phyloP scores from a whole-genome alignment of 2,797 vertebrate genomes.

The Nasua narica region DNA sequence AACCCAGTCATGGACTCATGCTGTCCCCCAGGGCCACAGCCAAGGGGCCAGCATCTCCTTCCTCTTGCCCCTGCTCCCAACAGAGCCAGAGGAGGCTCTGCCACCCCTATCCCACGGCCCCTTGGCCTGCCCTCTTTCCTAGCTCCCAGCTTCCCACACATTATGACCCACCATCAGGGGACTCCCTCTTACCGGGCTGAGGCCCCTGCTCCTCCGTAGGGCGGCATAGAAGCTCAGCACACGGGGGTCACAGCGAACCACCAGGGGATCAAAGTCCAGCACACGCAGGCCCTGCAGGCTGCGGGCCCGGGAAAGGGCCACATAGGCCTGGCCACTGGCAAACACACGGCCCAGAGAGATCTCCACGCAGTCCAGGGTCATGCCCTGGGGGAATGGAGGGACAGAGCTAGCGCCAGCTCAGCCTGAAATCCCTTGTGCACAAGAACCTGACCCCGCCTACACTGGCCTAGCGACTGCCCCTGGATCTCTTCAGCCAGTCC shows the following conservation, averaged over 20 bases:
- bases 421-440: not conserved
- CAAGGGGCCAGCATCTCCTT: not conserved
- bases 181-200: slow-evolving; percentile 49
- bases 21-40: not conserved
- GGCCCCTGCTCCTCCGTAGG: slow-evolving; percentile 78
- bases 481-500: not conserved
- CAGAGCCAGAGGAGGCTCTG: not conserved
- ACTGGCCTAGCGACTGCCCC: not conserved
- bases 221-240: slow-evolving; percentile 91
- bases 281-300: slow-evolving; percentile 92
- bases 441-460: not conserved
- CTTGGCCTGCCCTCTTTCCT: not conserved
- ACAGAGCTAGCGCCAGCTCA: not conserved
- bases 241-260: slow-evolving; percentile 90
- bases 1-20: not conserved
- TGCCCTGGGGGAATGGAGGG: slow-evolving; percentile 85
- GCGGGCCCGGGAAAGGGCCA: slow-evolving; percentile 94
- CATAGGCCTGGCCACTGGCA: slow-evolving; percentile 96
- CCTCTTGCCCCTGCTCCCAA: not conserved
- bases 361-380: slow-evolving; percentile 97
- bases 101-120: not conserved
- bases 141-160: not conserved
- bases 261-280: slow-evolving; percentile 93
- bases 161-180: not conserved
- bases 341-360: slow-evolving; percentile 96